Evolutionary conservation across 1,140 invertebrate species (phyloP).

Genomic region (Bombus fervidus): DNA sequence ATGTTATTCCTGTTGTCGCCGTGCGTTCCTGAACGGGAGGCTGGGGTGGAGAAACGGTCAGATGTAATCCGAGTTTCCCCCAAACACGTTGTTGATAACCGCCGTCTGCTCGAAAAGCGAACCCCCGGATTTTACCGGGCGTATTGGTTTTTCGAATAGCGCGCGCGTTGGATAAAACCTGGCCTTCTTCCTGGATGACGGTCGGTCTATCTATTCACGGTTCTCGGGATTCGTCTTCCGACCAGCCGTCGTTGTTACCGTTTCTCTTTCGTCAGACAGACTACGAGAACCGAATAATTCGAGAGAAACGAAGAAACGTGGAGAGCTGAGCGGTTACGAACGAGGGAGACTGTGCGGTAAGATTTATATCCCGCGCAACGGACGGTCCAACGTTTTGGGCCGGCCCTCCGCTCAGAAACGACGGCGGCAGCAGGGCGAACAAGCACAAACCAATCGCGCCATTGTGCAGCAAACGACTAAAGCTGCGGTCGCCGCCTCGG

Average conservation of each 20-base stretch:
- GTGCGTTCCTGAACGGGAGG: constrained; percentile 70
- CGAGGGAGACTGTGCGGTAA: constrained; percentile 35
- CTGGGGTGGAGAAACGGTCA: constrained; percentile 52
- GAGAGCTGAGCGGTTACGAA: constrained; percentile 41
- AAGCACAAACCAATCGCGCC: constrained; percentile 72
- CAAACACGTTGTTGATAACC: constrained; percentile 70
- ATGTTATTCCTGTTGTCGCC: constrained; percentile 59
- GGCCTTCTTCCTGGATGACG: constrained; percentile 44
- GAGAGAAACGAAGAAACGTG: constrained; percentile 2
- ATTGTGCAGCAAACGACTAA: constrained; percentile 80
- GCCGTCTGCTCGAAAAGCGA: constrained; percentile 68
- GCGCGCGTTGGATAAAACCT: constrained; percentile 53
- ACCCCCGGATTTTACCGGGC: constrained; percentile 46
- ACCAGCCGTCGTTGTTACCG: constrained; percentile 16
- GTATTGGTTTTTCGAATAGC: constrained; percentile 63
- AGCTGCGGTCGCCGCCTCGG: constrained; percentile 39
- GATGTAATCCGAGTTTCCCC: constrained; percentile 52
- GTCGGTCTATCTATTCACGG: constrained; percentile 12
- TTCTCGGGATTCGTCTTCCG: constrained; percentile 24
- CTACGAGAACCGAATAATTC: not conserved
- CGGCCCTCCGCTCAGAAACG: constrained; percentile 81
- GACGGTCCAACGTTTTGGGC: constrained; percentile 80
- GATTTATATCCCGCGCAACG: constrained; percentile 65
- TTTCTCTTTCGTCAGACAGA: constrained; percentile 28
- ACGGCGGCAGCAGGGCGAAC: constrained; percentile 72